Percentiles rank a stretch among this genome's conserved stretches.
Conservation (phyloP, 2,113 vertebrate species). For the Herpetotheres cachinnans region DNA sequence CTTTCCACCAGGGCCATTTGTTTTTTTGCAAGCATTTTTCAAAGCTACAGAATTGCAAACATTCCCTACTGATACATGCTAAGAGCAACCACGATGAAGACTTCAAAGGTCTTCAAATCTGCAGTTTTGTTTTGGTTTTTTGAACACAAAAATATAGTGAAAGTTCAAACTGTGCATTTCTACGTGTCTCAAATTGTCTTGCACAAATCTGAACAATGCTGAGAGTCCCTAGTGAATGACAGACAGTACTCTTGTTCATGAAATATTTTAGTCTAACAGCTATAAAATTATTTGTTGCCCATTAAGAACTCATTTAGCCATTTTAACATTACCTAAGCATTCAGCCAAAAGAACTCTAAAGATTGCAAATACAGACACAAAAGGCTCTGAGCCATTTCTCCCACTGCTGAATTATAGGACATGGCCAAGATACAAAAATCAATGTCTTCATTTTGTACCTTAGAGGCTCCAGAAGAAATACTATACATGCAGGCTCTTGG, state of each 20-base stretch:
- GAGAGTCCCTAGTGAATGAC: not conserved
- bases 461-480: not conserved
- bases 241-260: not conserved
- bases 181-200: accelerated
- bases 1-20: not conserved
- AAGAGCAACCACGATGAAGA: not conserved
- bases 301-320: constrained; percentile 7
- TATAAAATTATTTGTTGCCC: not conserved
- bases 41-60: not conserved
- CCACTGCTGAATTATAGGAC: not conserved
- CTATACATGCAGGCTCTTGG: not conserved
- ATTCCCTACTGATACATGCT: not conserved
- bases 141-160: not conserved
- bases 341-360: not conserved
- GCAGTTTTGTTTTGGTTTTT: not conserved
- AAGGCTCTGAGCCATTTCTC: constrained; percentile 15
- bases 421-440: not conserved
- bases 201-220: not conserved
- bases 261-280: not conserved
- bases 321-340: not conserved
- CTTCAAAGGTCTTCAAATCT: not conserved
- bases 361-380: constrained; percentile 29
- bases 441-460: not conserved
- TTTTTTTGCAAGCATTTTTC: not conserved
- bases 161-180: not conserved